Evolutionary conservation across 2,888 invertebrate species (phyloP).

Genomic region (Athrips mouffetella): DNA sequence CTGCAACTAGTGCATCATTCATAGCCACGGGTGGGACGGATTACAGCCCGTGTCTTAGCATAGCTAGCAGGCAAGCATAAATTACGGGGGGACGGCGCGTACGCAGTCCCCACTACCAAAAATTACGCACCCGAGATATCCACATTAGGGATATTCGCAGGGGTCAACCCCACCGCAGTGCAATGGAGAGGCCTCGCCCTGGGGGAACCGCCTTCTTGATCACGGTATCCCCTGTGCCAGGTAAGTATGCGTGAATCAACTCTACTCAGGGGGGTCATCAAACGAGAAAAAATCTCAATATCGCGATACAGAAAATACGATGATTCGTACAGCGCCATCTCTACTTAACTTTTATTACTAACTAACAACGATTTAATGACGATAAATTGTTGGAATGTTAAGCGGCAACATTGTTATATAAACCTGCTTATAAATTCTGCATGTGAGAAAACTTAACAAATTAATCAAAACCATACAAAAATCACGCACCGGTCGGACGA

Average conservation of each 20-base stretch:
- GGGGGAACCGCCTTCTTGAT: slow-evolving; percentile 18
- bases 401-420: neutral
- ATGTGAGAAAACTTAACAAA: too few relatives aligned
- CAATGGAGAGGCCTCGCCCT: slow-evolving; percentile 18
- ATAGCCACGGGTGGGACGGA: too few relatives aligned
- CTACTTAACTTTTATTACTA: neutral
- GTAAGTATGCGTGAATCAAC: slow-evolving; percentile 7
- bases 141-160: slow-evolving; percentile 20
- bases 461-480: too few relatives aligned
- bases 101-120: slow-evolving; percentile 21
- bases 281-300: neutral
- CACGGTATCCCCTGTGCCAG: slow-evolving; percentile 16
- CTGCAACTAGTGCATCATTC: too few relatives aligned
- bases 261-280: neutral
- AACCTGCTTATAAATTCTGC: too few relatives aligned
- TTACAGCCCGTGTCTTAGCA: too few relatives aligned
- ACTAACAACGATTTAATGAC: neutral
- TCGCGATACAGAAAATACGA: neutral
- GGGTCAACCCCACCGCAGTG: slow-evolving; percentile 18
- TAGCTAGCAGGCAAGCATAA: too few relatives aligned
- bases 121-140: slow-evolving; percentile 21
- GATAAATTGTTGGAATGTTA: too few relatives aligned
- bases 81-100: slow-evolving; percentile 18
- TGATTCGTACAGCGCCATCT: slow-evolving; percentile 4
- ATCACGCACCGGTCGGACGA: too few relatives aligned